Conservation (phyloP, 1,140 invertebrate species). For the Drosophila sulfurigaster region DNA sequence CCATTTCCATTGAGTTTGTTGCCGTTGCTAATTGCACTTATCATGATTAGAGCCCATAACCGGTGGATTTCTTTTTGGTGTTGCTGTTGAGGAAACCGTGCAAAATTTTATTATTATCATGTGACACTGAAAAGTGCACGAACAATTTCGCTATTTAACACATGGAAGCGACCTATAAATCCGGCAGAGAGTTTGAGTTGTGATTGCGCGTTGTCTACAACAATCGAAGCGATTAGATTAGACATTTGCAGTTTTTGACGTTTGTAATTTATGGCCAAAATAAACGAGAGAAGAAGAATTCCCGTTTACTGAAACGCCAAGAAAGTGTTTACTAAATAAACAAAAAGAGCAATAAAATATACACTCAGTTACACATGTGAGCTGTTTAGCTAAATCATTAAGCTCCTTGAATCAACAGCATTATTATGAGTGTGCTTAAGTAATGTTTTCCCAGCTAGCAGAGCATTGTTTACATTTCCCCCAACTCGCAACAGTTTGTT, state of each 20-base stretch:
- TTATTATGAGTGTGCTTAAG: not conserved
- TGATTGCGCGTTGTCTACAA: constrained; percentile 10
- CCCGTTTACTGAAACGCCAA: not conserved
- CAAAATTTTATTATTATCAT: constrained; percentile 52
- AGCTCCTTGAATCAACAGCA: not conserved
- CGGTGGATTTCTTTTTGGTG: constrained; percentile 25
- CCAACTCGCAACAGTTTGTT: not conserved
- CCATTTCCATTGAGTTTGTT: constrained; percentile 21
- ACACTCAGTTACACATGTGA: not conserved
- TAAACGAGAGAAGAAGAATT: not conserved
- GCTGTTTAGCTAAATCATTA: not conserved
- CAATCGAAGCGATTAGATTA: constrained; percentile 22
- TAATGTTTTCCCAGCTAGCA: not conserved
- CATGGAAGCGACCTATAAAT: constrained; percentile 12
- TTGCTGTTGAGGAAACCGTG: constrained; percentile 1
- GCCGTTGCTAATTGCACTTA: constrained; percentile 66
- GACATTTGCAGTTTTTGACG: not conserved
- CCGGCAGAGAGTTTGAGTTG: not conserved
- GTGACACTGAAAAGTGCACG: constrained; percentile 61
- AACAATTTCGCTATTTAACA: constrained; percentile 35
- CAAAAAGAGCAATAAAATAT: no score
- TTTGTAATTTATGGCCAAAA: constrained; percentile 6
- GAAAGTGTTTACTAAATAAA: not conserved
- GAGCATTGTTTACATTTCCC: not conserved
- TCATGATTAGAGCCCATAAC: constrained; percentile 54